phyloP scores from a whole-genome alignment of 2,113 vertebrate genomes.

The Girardinichthys multiradiatus region DNA sequence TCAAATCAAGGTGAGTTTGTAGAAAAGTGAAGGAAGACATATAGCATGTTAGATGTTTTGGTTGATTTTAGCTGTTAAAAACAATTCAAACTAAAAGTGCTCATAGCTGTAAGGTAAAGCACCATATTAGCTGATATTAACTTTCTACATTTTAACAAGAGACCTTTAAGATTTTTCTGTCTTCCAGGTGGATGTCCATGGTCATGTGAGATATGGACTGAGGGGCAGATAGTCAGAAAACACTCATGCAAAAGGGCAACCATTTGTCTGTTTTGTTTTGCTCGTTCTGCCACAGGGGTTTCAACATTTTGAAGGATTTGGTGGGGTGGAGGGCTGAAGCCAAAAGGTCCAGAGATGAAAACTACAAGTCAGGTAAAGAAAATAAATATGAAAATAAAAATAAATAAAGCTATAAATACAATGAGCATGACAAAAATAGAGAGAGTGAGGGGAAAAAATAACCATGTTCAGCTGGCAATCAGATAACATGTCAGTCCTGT shows the following conservation, averaged over 20 bases:
- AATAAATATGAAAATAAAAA: not conserved
- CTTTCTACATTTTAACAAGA: no score
- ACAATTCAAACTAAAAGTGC: no score
- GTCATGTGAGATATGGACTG: not conserved
- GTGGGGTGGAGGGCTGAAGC: slow-evolving; percentile 6
- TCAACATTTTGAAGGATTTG: slow-evolving; percentile 53
- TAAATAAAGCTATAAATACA: not conserved
- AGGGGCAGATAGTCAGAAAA: slow-evolving; percentile 13
- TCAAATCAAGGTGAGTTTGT: no score
- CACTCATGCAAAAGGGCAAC: slow-evolving; percentile 40
- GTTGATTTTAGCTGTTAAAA: no score
- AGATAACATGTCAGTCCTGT: slow-evolving; percentile 11
- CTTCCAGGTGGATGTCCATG: no score
- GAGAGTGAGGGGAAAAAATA: not conserved
- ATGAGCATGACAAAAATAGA: slow-evolving; percentile 6
- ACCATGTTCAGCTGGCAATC: slow-evolving; percentile 17
- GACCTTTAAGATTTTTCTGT: no score
- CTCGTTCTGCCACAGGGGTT: slow-evolving; percentile 22
- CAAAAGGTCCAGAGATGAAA: slow-evolving; percentile 42
- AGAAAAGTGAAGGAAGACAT: no score
- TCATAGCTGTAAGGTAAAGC: no score
- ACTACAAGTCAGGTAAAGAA: slow-evolving; percentile 30
- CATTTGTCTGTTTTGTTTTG: slow-evolving; percentile 49
- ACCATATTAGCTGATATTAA: no score
- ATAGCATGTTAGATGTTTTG: no score